These are phyloP conservation scores for Amphimedon queenslandica DNA, from an alignment of 37 sponge, comb jelly and placozoan species.

Conservation along the genomic window DNA sequence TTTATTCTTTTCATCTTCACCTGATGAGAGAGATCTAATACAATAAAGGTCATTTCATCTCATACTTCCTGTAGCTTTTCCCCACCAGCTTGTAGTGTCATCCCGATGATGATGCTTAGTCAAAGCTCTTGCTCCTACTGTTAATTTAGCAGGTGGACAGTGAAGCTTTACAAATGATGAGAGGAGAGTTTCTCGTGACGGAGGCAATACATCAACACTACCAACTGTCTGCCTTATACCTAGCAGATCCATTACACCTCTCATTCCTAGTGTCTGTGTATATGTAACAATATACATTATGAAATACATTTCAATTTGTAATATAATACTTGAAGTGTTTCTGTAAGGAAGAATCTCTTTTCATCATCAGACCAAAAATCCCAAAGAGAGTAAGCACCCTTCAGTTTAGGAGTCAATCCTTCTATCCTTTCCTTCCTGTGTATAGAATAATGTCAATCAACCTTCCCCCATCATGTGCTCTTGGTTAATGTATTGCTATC, in stretches of 20 bases:
- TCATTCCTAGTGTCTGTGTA: conserved; percentile 33
- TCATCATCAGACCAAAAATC: conserved; percentile 46
- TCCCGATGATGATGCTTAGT: conserved; percentile 78
- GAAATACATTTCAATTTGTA: background rate
- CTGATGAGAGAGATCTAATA: conserved; percentile 10
- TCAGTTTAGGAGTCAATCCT: conserved; percentile 3
- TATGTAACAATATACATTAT: background rate
- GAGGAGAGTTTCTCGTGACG: conserved; percentile 37
- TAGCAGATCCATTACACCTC: conserved; percentile 71
- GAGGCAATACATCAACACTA: conserved; percentile 44
- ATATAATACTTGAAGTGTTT: conserved; percentile 4
- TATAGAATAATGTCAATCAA: background rate
- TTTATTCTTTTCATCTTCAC: conserved; percentile 62
- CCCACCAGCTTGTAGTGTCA: conserved; percentile 71
- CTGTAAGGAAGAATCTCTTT: background rate
- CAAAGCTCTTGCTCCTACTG: conserved; percentile 74
- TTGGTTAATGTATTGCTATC: background rate
- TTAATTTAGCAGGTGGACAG: conserved; percentile 43
- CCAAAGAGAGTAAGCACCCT: conserved; percentile 23
- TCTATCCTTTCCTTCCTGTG: conserved; percentile 29
- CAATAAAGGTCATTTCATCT: background rate
- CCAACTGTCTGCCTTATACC: conserved; percentile 66
- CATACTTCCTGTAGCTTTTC: conserved; percentile 57
- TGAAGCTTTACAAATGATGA: conserved; percentile 34
- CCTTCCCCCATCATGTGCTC: too few relatives aligned